These are phyloP conservation scores for Peromyscus eremicus DNA, from an alignment of 2,797 vertebrate genomes.

Conservation along the genomic window DNA sequence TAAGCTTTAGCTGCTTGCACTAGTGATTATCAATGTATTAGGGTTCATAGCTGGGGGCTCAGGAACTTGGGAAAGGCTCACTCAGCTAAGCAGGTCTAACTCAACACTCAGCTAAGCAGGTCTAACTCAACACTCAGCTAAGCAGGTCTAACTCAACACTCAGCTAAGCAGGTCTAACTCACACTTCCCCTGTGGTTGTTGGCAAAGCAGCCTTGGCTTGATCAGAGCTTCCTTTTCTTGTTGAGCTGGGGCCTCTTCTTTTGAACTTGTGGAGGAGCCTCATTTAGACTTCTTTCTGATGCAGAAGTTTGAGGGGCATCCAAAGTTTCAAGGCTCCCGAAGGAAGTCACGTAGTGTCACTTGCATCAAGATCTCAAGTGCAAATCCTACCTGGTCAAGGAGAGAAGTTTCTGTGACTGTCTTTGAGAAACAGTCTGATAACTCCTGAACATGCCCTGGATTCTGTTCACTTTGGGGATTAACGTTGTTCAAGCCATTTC, in stretches of 20 bases:
- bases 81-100: neutral
- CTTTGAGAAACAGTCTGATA: neutral
- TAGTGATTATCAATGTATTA: neutral
- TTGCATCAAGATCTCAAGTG: neutral
- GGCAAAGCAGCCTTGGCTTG: neutral
- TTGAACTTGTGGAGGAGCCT: neutral
- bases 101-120: neutral
- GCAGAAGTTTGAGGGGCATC: neutral
- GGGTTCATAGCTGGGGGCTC: neutral
- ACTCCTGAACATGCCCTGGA: too few relatives aligned
- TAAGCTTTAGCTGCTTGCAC: neutral
- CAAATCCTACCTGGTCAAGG: neutral
- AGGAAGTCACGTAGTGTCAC: neutral
- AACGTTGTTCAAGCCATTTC: conserved; percentile 25
- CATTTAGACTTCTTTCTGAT: neutral
- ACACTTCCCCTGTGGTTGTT: neutral
- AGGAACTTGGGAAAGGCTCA: neutral
- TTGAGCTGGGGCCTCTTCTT: neutral
- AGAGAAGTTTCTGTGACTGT: neutral
- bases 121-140: neutral
- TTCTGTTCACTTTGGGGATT: neutral
- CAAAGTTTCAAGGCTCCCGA: neutral
- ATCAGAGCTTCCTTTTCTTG: neutral
- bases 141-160: neutral
- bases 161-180: neutral